Percentiles rank a stretch among this genome's conserved stretches.
phyloP scores from a whole-genome alignment of 2,888 invertebrate species.

The Habrosyne pyritoides region DNA sequence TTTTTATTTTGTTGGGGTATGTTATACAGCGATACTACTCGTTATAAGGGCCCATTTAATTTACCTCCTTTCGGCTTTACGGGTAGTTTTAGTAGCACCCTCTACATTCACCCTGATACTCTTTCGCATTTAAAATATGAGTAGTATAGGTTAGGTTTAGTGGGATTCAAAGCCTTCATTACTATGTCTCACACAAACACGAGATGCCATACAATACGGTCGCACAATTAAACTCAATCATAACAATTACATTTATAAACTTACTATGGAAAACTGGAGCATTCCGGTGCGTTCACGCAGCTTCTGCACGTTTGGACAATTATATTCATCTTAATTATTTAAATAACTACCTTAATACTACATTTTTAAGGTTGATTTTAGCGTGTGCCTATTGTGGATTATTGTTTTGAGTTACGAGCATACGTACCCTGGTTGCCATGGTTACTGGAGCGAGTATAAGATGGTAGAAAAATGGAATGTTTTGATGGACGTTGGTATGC shows the following conservation, averaged over 20 bases:
- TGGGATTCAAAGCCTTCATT: neutral
- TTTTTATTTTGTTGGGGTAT: no score
- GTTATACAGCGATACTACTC: no score
- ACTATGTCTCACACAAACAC: slow-evolving; percentile 13
- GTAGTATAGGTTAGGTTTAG: no score
- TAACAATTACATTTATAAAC: slow-evolving; percentile 19
- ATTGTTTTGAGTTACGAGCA: neutral
- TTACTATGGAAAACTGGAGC: slow-evolving; percentile 22
- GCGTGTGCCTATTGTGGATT: neutral
- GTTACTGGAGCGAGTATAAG: slow-evolving; percentile 43
- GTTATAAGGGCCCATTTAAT: no score
- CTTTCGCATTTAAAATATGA: no score
- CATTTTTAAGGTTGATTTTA: neutral
- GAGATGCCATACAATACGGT: slow-evolving; percentile 9
- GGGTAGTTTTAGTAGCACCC: no score
- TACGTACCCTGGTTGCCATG: slow-evolving; percentile 25
- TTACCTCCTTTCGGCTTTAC: no score
- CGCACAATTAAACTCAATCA: slow-evolving; percentile 22
- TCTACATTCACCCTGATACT: no score
- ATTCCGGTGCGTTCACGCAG: neutral
- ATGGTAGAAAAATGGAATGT: slow-evolving; percentile 20
- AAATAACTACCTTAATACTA: neutral
- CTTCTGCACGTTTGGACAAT: slow-evolving; percentile 25
- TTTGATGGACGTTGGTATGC: neutral
- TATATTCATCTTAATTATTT: slow-evolving; percentile 12